Evolutionary conservation across 2,797 vertebrate genomes (phyloP), one percentile per base, ranked within the genome.

Genomic region (Lagocephalus sceleratus): DNA sequence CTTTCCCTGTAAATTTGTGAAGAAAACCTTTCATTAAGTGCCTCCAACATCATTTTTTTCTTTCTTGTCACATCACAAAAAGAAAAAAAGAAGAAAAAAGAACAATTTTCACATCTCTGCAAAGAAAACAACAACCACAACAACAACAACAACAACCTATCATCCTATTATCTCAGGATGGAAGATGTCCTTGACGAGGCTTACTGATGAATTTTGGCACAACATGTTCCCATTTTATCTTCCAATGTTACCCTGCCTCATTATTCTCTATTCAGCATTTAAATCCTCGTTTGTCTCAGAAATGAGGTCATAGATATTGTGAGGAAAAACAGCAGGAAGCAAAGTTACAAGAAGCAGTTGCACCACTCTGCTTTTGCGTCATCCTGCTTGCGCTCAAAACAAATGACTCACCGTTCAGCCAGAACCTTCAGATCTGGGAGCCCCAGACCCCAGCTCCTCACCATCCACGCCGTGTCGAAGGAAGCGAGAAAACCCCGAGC

Each of bases 391-490:
- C 19, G 10, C 0, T 3, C 3, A 29, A 20, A 35, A 2, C 56
- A 11, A 29, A 45, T 47, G 7, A 0, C 0, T 89, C 73, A 96
- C 96, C 95, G 91, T 73, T 98, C 94, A 0, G 95, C 93, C 69
- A 98, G 58, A 71, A 98, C 84, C 59, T 94, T 90, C 39, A 95
- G 83, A 0, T 89, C 91, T 0, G 78, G 75, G 0, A 71, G 20
- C 0, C 92, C 92, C 3, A 87, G 80, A 0, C 93, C 93, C 95
- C 96, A 97, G 17, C 84, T 92, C 78, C 93, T 91, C 71, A 96
- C 95, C 92, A 94, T 95, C 96, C 96, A 98, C 0, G 94, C 95
- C 0, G 91, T 83, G 0, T 98, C 96, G 0, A 96, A 94, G n/a
- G 92, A 84, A 0, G 94, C 95, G 0, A 98, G 61, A 76, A 98